Base-by-base conservation (phyloP, 2,888 invertebrate genomes). In the Anthophora plumipes region DNA sequence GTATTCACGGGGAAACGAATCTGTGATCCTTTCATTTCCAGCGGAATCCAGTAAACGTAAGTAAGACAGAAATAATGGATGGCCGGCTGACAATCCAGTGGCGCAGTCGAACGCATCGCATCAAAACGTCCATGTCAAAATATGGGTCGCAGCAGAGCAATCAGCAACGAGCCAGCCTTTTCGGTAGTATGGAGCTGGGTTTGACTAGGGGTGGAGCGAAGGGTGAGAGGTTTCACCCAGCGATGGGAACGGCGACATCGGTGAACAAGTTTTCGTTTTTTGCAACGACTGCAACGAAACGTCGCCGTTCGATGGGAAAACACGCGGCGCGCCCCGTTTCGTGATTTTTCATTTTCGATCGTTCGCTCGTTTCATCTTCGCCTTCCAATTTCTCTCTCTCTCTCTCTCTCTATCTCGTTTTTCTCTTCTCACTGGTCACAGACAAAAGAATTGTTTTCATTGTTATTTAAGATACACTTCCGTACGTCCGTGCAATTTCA, bases 111-210 rank as follows among this genome's bases (percentile, higher is more conserved):
- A 78, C 76, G 80, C 70, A 59, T 67, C 83, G 60, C 81, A 79
- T 86, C 82, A 80, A 85, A 87, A 83, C 63, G 87, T 87, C 80
- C 77, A 80, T 81, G 87, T 71, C 82, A 82, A 85, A 85, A 88
- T 86, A 87, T 87, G 83, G 88, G 86, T 88, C 86, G 80, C 75
- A 80, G 63, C 63, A 61, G 85, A 76, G 87, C 85, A 86, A 86
- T 85, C 86, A 86, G 79, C 68, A 76, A 79, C 78, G 81, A 83
- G 79, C 78, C 79, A 84, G 75, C 68, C 85, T 86, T 85, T 84
- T 80, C 79, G 79, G 12, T 25, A 11, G 25, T 14, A 50, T 12
- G 39, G 48, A 55, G 31, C 46, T 41, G 59, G 55, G 37, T 46
- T 59, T 59, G 41, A 54, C 74, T 17, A 31, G 64, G 22, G 50